Percentiles rank a stretch among this genome's conserved stretches.
phyloP scores from a whole-genome alignment of 1,140 invertebrate species.

The Holcopasites calliopsidis region DNA sequence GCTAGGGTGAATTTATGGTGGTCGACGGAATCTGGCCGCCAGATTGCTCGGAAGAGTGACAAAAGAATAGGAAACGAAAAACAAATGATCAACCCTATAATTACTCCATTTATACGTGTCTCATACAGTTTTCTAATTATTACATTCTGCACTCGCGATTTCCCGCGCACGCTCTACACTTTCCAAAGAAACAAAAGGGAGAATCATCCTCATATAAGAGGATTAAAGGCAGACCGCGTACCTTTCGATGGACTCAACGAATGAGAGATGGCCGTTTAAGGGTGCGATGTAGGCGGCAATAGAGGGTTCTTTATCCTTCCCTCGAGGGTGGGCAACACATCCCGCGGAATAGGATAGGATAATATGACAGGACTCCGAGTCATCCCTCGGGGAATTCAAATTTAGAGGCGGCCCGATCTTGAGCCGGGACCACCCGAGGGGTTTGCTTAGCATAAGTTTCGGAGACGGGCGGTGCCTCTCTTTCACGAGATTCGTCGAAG shows the following conservation, averaged over 20 bases:
- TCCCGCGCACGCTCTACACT: no score
- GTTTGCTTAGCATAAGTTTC: constrained; percentile 37
- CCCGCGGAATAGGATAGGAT: not conserved
- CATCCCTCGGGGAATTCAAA: constrained; percentile 35
- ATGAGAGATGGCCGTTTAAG: not conserved
- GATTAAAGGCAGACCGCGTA: no score
- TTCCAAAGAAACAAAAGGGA: no score
- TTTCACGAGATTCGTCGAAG: constrained; percentile 17
- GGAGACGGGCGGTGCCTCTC: constrained; percentile 14
- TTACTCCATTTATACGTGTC: no score
- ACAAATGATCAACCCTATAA: not conserved
- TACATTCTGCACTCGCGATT: no score
- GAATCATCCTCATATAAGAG: no score
- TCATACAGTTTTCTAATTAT: no score
- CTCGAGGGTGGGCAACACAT: not conserved
- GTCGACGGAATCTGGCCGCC: constrained; percentile 16
- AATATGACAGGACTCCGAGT: constrained; percentile 25
- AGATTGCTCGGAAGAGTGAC: constrained; percentile 9
- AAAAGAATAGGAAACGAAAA: not conserved
- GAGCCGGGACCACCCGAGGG: constrained; percentile 33
- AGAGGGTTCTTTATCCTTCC: constrained; percentile 16
- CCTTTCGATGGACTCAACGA: not conserved
- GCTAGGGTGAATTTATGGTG: not conserved
- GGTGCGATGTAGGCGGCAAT: not conserved
- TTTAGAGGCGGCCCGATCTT: constrained; percentile 20